These are phyloP conservation scores for Emydoidea blandingii DNA, from an alignment of 2,797 vertebrate genomes.

Conservation along the genomic window DNA sequence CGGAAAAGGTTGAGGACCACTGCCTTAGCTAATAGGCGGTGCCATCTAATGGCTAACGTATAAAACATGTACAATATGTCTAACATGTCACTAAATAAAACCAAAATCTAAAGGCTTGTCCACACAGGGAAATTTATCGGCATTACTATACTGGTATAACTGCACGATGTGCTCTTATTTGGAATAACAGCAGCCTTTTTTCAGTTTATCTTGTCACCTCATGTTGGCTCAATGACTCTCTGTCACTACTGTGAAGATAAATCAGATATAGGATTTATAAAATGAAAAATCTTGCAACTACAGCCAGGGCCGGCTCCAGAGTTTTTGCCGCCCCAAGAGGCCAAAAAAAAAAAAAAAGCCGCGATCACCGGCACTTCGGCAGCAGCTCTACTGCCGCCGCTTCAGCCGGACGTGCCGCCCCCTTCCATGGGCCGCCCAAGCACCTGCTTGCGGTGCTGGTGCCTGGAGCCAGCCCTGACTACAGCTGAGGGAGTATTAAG, in stretches of 20 bases:
- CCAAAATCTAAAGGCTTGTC: neutral
- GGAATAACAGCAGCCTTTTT: neutral
- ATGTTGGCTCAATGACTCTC: neutral
- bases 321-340: too few species aligned
- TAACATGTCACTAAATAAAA: neutral
- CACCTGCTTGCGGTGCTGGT: too few species aligned
- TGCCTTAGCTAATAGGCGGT: too few species aligned
- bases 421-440: too few species aligned
- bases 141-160: neutral
- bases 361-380: too few species aligned
- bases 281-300: neutral
- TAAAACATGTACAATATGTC: neutral
- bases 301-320: too few species aligned
- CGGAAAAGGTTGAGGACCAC: too few species aligned
- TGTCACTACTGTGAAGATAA: neutral
- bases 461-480: too few species aligned
- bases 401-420: too few species aligned
- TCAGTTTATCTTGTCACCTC: neutral
- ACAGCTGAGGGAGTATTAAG: too few species aligned
- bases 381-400: too few species aligned
- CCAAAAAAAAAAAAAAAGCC: too few species aligned
- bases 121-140: neutral
- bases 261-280: neutral
- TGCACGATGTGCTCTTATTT: neutral
- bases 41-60: neutral